Conservation (phyloP, 1,140 invertebrate genomes). For the Drosophila pseudoananassae region DNA sequence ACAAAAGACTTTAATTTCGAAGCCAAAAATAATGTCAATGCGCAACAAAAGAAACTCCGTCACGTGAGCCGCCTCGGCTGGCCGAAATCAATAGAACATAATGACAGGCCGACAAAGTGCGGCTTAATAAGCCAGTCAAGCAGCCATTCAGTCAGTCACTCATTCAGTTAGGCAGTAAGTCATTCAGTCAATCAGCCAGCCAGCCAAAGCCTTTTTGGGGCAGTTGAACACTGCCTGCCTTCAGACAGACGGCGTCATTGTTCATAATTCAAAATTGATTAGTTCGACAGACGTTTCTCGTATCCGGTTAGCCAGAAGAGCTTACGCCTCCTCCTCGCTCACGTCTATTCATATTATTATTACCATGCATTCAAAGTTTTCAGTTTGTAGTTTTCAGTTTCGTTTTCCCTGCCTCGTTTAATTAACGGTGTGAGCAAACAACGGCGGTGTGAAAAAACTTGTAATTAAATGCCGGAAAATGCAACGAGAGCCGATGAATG, state of each 20-base stretch:
- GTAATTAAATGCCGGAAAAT: constrained; percentile 72
- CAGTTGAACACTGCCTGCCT: constrained; percentile 12
- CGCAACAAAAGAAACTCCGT: constrained; percentile 57
- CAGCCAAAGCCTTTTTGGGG: constrained; percentile 47
- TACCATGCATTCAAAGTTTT: constrained; percentile 1
- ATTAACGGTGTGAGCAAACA: constrained; percentile 57
- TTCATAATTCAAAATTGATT: constrained; percentile 76
- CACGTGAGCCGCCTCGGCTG: constrained; percentile 49
- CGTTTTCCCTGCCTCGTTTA: constrained; percentile 32
- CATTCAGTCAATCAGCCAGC: constrained; percentile 31
- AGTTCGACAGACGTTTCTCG: constrained; percentile 50
- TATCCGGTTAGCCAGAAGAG: constrained; percentile 59
- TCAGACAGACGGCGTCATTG: constrained; percentile 41
- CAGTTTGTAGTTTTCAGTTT: constrained; percentile 15
- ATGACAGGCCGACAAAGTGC: constrained; percentile 35
- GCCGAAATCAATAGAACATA: constrained; percentile 42
- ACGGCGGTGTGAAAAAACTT: constrained; percentile 56
- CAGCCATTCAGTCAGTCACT: constrained; percentile 16
- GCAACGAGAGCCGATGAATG: constrained; percentile 22
- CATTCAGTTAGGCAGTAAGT: constrained; percentile 10
- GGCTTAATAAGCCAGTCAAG: constrained; percentile 41
- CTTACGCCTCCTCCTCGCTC: constrained; percentile 17
- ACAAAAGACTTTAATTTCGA: constrained; percentile 40
- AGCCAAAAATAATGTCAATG: constrained; percentile 67
- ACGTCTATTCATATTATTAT: neutral